Evolutionary conservation across 2,888 invertebrate species (phyloP).

Genomic region (Agrotis exclamationis): DNA sequence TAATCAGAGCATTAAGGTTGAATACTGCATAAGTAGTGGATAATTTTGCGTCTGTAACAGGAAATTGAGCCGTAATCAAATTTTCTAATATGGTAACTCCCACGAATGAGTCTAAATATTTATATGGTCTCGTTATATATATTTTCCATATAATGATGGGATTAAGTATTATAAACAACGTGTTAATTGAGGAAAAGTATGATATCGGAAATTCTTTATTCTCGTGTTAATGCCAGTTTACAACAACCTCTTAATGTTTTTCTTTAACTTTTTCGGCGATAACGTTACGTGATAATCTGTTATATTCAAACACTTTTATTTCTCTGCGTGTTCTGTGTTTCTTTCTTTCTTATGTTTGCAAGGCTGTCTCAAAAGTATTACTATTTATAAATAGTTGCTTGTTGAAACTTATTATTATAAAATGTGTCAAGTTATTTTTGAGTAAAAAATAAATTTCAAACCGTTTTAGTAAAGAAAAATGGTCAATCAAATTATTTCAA

Average conservation of each 20-base stretch:
- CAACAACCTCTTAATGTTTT: background rate
- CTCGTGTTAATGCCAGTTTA: background rate
- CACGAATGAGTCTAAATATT: constrained; percentile 30
- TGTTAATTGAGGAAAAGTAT: constrained; percentile 23
- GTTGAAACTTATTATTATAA: background rate
- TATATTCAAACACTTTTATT: background rate
- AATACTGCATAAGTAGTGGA: constrained; percentile 17
- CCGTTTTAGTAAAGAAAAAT: constrained; percentile 3
- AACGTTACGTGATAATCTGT: background rate
- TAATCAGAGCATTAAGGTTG: constrained; percentile 30
- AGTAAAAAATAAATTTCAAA: background rate
- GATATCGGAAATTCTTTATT: constrained; percentile 8
- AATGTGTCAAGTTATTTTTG: background rate
- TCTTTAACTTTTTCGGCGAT: background rate
- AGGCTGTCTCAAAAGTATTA: too few relatives aligned
- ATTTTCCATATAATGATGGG: constrained; percentile 33
- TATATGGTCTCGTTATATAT: constrained; percentile 37
- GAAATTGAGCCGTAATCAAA: constrained; percentile 57
- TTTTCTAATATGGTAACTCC: constrained; percentile 43
- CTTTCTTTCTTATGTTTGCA: too few relatives aligned
- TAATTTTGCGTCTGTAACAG: constrained; percentile 32
- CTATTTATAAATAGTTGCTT: background rate
- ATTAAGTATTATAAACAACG: constrained; percentile 5
- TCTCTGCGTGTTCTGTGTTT: too few relatives aligned
- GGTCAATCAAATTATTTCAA: background rate